Evolutionary conservation across 2,113 vertebrate species (phyloP).

Genomic region (Saguinus imperator): DNA sequence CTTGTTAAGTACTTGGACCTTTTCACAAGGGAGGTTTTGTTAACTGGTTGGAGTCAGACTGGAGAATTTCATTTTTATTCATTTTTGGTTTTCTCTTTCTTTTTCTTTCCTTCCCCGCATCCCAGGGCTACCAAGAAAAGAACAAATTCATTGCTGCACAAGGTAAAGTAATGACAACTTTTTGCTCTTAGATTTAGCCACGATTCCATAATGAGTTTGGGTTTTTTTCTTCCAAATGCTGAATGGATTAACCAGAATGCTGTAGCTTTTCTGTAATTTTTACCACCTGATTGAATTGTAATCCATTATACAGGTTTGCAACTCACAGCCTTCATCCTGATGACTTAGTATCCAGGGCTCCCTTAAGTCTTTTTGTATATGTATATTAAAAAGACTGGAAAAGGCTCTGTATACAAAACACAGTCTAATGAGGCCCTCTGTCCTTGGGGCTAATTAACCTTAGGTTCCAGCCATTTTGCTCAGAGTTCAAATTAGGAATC

Average conservation of each 20-base stretch:
- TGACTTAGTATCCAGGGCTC: neutral
- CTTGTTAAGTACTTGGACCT: neutral
- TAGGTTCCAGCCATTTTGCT: neutral
- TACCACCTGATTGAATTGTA: constrained; percentile 30
- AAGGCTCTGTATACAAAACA: neutral
- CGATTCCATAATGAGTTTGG: neutral
- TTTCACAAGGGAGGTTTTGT: constrained; percentile 46
- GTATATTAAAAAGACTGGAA: neutral
- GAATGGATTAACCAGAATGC: constrained; percentile 40
- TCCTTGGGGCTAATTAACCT: neutral
- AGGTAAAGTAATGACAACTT: constrained; percentile 85
- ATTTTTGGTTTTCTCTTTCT: constrained; percentile 59
- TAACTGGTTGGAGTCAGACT: constrained; percentile 22
- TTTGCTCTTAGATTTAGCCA: constrained; percentile 33
- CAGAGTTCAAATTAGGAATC: constrained; percentile 9
- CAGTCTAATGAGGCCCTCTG: neutral
- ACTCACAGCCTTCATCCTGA: neutral
- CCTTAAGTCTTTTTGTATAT: neutral
- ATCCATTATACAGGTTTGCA: constrained; percentile 14
- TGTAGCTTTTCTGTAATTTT: constrained; percentile 26
- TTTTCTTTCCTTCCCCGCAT: neutral
- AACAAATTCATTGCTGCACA: constrained; percentile 99
- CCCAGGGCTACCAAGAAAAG: constrained; percentile 98
- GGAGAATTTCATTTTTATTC: constrained; percentile 16
- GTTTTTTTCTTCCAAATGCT: constrained; percentile 30